Evolutionary conservation across 2,797 vertebrate species (phyloP).

Genomic region (Aeoliscus strigatus): DNA sequence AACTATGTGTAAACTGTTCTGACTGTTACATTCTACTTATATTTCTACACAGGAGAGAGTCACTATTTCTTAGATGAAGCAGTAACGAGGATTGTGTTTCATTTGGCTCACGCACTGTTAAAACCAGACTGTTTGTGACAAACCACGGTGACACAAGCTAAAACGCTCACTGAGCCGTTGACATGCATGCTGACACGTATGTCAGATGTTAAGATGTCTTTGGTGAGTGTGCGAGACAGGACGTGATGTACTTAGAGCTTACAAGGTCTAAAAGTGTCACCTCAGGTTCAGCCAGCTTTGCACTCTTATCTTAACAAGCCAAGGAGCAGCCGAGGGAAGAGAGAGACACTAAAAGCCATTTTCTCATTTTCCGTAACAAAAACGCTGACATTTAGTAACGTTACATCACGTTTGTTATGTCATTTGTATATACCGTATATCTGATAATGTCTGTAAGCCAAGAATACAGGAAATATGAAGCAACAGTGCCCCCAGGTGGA

Average conservation of each 20-base stretch:
- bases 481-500: conserved; percentile 58
- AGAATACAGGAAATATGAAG: conserved; percentile 41
- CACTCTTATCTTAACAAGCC: conserved; percentile 74
- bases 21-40: conserved; percentile 62
- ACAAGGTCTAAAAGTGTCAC: conserved; percentile 64
- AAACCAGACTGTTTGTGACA: conserved; percentile 69
- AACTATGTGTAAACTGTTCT: conserved; percentile 48
- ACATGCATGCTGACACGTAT: neutral
- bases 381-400: conserved; percentile 23
- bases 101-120: conserved; percentile 76
- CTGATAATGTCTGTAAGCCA: conserved; percentile 58
- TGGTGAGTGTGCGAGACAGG: too few relatives aligned
- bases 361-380: conserved; percentile 50
- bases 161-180: conserved; percentile 1
- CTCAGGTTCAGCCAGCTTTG: conserved; percentile 67
- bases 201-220: conserved; percentile 7
- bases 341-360: conserved; percentile 66
- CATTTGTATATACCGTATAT: too few relatives aligned
- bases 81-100: conserved; percentile 51
- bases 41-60: conserved; percentile 39
- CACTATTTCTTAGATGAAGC: conserved; percentile 32
- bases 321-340: conserved; percentile 53
- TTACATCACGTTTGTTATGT: conserved; percentile 31
- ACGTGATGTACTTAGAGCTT: conserved; percentile 44
- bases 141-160: conserved; percentile 43